These are phyloP conservation scores for Platerodrilus igneus DNA, from an alignment of 2,888 invertebrate genomes.

Conservation along the genomic window DNA sequence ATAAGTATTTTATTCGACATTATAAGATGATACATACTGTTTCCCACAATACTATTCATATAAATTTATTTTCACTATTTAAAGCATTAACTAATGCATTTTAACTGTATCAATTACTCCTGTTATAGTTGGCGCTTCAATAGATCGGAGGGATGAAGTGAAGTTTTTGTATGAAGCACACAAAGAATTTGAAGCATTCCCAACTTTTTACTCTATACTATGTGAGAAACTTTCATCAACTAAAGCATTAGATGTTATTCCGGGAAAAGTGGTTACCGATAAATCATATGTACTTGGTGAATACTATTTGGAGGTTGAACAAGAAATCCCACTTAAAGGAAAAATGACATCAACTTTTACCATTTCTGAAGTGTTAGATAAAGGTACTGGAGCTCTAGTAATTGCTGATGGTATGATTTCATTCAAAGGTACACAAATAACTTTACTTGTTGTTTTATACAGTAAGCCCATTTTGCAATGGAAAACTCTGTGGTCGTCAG, in stretches of 20 bases:
- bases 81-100: conserved; percentile 14
- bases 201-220: conserved; percentile 78
- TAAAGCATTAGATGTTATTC: conserved; percentile 56
- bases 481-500: conserved; percentile 71
- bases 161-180: conserved; percentile 86
- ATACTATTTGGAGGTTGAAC: conserved; percentile 84
- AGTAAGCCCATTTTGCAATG: conserved; percentile 62
- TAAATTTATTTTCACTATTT: too few species aligned
- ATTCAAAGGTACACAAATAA: conserved; percentile 2
- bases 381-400: conserved; percentile 74
- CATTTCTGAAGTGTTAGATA: conserved; percentile 85
- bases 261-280: conserved; percentile 47
- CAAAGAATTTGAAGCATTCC: conserved; percentile 75
- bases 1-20: too few species aligned
- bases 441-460: too few species aligned
- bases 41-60: conserved; percentile 31
- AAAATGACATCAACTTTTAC: conserved; percentile 62
- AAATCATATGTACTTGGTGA: conserved; percentile 87
- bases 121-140: conserved; percentile 65
- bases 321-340: conserved; percentile 64
- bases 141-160: conserved; percentile 57
- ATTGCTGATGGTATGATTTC: background rate
- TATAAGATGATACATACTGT: too few species aligned
- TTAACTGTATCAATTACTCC: too few species aligned
- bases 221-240: conserved; percentile 57